Percentiles rank a stretch among this genome's conserved stretches.
These are phyloP conservation scores for Sarcophaga bullata DNA, from an alignment of 1,140 invertebrate genomes.

Conservation along the genomic window DNA sequence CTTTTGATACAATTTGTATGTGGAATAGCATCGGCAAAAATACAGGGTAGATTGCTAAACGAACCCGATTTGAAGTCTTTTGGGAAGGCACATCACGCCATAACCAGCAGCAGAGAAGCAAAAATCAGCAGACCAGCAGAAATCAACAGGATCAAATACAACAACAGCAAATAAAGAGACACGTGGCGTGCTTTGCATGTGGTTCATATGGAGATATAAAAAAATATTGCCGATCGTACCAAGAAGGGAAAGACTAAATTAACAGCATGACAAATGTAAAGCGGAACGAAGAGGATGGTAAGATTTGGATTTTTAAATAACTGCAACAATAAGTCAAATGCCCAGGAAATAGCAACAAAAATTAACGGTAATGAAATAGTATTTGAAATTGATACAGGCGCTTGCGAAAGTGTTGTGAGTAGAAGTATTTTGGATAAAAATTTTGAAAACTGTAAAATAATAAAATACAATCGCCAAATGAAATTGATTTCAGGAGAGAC, in stretches of 20 bases:
- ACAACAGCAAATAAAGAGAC: neutral
- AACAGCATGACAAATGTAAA: neutral
- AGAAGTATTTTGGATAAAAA: neutral
- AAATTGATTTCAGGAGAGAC: neutral
- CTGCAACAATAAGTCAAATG: neutral
- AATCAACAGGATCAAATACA: neutral
- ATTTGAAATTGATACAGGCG: neutral
- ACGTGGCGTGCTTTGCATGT: neutral
- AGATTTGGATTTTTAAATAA: neutral
- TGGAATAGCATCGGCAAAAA: neutral
- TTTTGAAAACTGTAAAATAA: neutral
- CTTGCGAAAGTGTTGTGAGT: neutral
- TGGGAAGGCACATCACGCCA: neutral
- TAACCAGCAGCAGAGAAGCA: neutral
- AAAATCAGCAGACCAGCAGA: neutral
- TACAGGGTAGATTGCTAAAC: neutral
- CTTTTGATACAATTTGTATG: neutral
- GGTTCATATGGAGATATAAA: neutral
- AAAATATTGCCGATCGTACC: neutral
- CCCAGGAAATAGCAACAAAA: neutral
- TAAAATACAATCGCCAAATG: neutral
- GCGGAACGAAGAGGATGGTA: neutral
- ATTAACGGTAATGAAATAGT: neutral
- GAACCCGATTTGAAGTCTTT: neutral
- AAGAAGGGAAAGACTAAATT: neutral